phyloP scores from a whole-genome alignment of 23 tunicate genomes.

The Botrylloides violaceus region DNA sequence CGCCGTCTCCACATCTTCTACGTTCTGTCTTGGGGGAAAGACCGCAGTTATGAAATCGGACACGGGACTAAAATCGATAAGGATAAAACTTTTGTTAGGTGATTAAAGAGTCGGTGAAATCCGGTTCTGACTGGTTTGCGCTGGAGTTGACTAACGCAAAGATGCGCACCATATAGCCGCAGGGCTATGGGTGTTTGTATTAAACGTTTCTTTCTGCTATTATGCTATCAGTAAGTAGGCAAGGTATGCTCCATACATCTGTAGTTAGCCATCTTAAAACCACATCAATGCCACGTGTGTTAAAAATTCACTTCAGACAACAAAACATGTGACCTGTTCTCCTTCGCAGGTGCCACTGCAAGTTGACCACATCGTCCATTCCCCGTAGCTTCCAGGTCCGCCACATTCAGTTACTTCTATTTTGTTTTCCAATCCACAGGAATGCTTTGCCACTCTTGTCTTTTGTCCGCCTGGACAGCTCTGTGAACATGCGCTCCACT shows the following conservation, averaged over 20 bases:
- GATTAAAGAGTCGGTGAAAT: no score
- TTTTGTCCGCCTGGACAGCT: constrained; percentile 86
- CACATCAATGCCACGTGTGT: no score
- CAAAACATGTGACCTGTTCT: constrained; percentile 27
- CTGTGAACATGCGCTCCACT: constrained; percentile 75
- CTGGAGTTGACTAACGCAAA: no score
- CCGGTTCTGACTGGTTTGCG: no score
- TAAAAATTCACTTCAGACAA: no score
- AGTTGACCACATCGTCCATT: constrained; percentile 54
- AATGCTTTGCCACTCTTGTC: constrained; percentile 41
- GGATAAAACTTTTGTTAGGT: no score
- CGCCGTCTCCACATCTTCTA: constrained; percentile 61
- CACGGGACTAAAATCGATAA: constrained; percentile 27
- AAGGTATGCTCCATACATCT: no score
- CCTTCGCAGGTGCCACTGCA: constrained; percentile 72
- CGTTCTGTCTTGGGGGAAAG: constrained; percentile 38
- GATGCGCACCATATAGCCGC: no score
- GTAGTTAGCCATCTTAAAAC: no score
- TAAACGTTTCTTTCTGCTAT: no score
- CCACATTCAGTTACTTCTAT: constrained; percentile 77
- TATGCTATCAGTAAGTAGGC: no score
- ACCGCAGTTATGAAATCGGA: constrained; percentile 54
- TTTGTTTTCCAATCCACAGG: constrained; percentile 52
- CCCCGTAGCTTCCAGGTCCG: constrained; percentile 46
- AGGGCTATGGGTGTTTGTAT: no score